phyloP scores from a whole-genome alignment of 2,113 vertebrate species.

The Seriola quinqueradiata region DNA sequence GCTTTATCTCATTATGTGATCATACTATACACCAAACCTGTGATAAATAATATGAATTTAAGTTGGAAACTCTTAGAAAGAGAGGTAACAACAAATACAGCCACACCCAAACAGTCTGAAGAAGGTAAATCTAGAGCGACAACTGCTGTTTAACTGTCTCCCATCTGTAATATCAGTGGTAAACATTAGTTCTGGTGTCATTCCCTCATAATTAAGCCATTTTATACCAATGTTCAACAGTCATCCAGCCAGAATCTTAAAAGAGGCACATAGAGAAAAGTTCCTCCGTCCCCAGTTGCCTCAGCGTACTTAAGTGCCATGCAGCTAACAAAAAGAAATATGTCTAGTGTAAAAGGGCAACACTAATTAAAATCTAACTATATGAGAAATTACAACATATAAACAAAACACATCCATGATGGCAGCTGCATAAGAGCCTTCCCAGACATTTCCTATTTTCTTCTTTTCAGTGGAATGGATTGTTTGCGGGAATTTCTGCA shows the following conservation, averaged over 20 bases:
- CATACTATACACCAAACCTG: constrained; percentile 8
- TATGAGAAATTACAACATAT: constrained; percentile 4
- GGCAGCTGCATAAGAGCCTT: constrained; percentile 37
- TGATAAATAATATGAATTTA: constrained; percentile 11
- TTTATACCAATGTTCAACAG: not conserved
- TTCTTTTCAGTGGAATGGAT: constrained; percentile 69
- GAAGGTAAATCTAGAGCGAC: not conserved
- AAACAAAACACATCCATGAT: constrained; percentile 28
- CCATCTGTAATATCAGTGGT: not conserved
- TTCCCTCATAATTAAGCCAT: not conserved
- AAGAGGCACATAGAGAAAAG: not conserved
- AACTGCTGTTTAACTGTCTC: not conserved
- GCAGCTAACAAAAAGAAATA: constrained; percentile 13
- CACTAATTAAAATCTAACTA: constrained; percentile 1
- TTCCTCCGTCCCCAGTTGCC: not conserved
- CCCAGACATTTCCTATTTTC: constrained; percentile 19
- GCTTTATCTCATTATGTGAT: constrained; percentile 29
- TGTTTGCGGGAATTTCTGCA: constrained; percentile 44
- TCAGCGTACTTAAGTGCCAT: constrained; percentile 23
- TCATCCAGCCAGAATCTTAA: constrained; percentile 6
- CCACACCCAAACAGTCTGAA: not conserved
- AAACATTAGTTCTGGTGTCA: not conserved
- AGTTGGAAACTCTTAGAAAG: not conserved
- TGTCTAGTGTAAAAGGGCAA: constrained; percentile 1
- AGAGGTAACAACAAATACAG: constrained; percentile 4